These are phyloP conservation scores for Drosophila santomea DNA, from an alignment of 1,140 invertebrate species.

Conservation along the genomic window DNA sequence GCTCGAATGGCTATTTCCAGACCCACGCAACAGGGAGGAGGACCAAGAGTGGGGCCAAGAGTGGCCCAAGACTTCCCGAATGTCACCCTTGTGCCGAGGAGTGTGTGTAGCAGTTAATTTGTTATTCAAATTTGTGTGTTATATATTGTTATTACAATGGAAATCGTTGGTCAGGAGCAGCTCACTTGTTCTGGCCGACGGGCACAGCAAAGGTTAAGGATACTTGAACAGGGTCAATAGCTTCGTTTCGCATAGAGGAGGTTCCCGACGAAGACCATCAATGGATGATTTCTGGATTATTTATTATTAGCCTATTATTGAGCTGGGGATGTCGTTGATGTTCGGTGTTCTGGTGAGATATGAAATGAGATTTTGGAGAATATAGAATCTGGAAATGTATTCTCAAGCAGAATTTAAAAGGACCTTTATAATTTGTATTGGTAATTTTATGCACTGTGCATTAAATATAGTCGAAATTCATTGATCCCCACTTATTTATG, in stretches of 20 bases:
- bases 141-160: constrained; percentile 80
- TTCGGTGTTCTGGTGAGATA: not conserved
- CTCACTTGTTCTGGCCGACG: constrained; percentile 50
- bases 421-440: no score
- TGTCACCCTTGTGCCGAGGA: constrained; percentile 32
- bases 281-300: constrained; percentile 8
- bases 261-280: not conserved
- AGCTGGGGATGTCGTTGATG: not conserved
- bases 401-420: no score
- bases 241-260: constrained; percentile 21
- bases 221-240: constrained; percentile 45
- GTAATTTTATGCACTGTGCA: not conserved
- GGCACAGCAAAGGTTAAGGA: constrained; percentile 42
- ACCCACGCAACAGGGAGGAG: constrained; percentile 47
- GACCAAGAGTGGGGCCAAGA: constrained; percentile 1
- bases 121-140: constrained; percentile 83
- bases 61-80: constrained; percentile 36
- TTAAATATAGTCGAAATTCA: not conserved
- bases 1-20: constrained; percentile 69
- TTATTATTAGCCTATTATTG: not conserved
- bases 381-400: no score
- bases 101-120: constrained; percentile 72
- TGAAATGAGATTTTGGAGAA: not conserved
- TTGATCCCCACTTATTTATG: not conserved
- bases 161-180: constrained; percentile 65